These are phyloP conservation scores for Polietes domitor DNA, from an alignment of 2,888 invertebrate species.

Conservation along the genomic window DNA sequence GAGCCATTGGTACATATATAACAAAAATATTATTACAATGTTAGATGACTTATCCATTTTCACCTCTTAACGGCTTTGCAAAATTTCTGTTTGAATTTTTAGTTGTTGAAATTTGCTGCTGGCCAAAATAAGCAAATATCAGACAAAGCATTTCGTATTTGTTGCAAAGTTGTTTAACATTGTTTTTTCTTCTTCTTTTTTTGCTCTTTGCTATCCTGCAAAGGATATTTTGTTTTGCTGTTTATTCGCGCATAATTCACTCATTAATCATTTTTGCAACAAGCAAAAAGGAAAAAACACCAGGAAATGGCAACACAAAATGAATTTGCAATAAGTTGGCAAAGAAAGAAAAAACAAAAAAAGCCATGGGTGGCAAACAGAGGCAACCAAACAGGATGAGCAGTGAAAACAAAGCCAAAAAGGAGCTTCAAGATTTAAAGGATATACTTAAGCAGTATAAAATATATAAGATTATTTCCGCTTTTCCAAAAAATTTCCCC, in stretches of 20 bases:
- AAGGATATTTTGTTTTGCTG: conserved; percentile 52
- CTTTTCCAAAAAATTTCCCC: neutral
- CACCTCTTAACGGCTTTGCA: neutral
- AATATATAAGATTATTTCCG: neutral
- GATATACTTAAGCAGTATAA: neutral
- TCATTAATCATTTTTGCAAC: conserved; percentile 61
- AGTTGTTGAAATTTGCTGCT: conserved; percentile 52
- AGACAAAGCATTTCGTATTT: conserved; percentile 33
- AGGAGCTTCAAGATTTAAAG: conserved; percentile 1
- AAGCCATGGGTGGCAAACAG: conserved; percentile 10
- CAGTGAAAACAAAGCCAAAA: neutral
- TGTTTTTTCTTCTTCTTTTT: neutral
- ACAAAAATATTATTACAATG: neutral
- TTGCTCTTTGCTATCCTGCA: conserved; percentile 5
- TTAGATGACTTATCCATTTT: neutral
- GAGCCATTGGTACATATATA: neutral
- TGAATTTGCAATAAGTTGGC: conserved; percentile 36
- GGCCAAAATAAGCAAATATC: conserved; percentile 55
- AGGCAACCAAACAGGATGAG: neutral
- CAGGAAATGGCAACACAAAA: conserved; percentile 1
- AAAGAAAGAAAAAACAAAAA: conserved; percentile 1
- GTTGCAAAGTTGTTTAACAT: conserved; percentile 8
- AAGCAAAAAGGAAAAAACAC: neutral
- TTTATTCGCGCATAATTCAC: conserved; percentile 57
- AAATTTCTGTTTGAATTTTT: conserved; percentile 3